A percentile compares a stretch with the other conserved stretches of the same genome.
These are phyloP conservation scores for Schlechtendalia chinensis DNA, from an alignment of 1,140 invertebrate species.

Conservation along the genomic window DNA sequence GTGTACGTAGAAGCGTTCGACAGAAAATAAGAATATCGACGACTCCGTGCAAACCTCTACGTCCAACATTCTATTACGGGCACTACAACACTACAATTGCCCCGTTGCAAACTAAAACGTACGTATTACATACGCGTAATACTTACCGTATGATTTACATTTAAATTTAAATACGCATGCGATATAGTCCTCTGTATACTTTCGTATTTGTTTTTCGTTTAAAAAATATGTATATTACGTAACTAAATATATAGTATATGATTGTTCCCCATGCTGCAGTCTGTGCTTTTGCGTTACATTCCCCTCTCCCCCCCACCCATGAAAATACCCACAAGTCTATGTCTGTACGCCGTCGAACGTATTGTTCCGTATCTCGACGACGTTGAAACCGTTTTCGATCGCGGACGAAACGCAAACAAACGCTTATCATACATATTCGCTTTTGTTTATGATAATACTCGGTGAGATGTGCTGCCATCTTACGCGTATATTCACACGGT, in stretches of 20 bases:
- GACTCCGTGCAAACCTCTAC: slow-evolving; percentile 21
- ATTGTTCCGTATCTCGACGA: not conserved
- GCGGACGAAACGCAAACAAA: slow-evolving; percentile 15
- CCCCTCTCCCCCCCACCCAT: not conserved
- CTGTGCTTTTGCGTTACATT: slow-evolving; percentile 53
- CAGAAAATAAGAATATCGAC: slow-evolving; percentile 20
- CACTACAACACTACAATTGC: not conserved
- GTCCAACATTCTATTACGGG: not conserved
- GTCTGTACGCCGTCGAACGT: not conserved
- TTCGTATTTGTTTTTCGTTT: slow-evolving; percentile 31
- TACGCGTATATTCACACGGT: slow-evolving; percentile 37
- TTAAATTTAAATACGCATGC: slow-evolving; percentile 40
- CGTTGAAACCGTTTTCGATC: not conserved
- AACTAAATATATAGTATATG: slow-evolving; percentile 5
- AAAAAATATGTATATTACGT: not conserved
- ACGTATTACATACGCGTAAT: not conserved
- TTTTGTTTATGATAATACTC: slow-evolving; percentile 15
- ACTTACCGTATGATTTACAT: slow-evolving; percentile 3
- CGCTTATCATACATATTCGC: slow-evolving; percentile 37
- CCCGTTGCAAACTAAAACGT: too few species aligned
- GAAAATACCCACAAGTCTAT: slow-evolving; percentile 53
- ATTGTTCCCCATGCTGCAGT: slow-evolving; percentile 53
- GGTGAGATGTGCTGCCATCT: slow-evolving; percentile 45
- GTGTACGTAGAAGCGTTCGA: not conserved
- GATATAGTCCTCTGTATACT: slow-evolving; percentile 47